These are phyloP conservation scores for Stenodema calcarata DNA, from an alignment of 2,888 invertebrate genomes.

Conservation along the genomic window DNA sequence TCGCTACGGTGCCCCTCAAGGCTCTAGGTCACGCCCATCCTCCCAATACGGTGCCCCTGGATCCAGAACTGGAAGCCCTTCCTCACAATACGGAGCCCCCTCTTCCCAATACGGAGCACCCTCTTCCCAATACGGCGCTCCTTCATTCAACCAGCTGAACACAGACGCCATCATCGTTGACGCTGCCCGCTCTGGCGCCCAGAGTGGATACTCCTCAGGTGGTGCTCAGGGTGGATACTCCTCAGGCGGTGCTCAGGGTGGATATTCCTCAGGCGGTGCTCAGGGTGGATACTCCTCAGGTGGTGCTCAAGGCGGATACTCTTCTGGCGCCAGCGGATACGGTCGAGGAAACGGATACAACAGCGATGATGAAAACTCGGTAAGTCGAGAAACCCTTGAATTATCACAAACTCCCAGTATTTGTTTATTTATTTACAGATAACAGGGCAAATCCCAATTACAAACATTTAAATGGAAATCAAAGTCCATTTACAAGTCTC, in stretches of 20 bases:
- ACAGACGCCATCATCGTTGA: conserved; percentile 44
- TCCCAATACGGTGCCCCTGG: conserved; percentile 55
- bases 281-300: background rate
- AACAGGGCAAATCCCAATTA: too few species aligned
- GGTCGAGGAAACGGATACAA: background rate
- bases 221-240: background rate
- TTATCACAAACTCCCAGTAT: too few species aligned
- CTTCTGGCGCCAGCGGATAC: conserved; percentile 12
- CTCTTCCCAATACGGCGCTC: conserved; percentile 54
- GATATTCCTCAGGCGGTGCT: background rate
- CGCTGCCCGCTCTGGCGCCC: conserved; percentile 15
- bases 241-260: background rate
- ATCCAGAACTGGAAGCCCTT: conserved; percentile 36
- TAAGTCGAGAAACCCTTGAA: background rate
- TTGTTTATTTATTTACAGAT: too few species aligned
- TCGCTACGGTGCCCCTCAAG: conserved; percentile 43
- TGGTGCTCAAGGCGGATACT: background rate
- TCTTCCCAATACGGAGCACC: conserved; percentile 40
- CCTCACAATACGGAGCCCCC: conserved; percentile 48
- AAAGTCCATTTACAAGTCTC: too few species aligned
- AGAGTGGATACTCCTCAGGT: background rate
- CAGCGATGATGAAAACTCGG: conserved; percentile 27
- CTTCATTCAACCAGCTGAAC: conserved; percentile 28
- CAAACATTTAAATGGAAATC: too few species aligned
- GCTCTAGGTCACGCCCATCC: conserved; percentile 37